Percentiles rank a stretch among this genome's conserved stretches.
Evolutionary conservation across 2,888 invertebrate species (phyloP).

Genomic region (Kryphioiulus occultus): DNA sequence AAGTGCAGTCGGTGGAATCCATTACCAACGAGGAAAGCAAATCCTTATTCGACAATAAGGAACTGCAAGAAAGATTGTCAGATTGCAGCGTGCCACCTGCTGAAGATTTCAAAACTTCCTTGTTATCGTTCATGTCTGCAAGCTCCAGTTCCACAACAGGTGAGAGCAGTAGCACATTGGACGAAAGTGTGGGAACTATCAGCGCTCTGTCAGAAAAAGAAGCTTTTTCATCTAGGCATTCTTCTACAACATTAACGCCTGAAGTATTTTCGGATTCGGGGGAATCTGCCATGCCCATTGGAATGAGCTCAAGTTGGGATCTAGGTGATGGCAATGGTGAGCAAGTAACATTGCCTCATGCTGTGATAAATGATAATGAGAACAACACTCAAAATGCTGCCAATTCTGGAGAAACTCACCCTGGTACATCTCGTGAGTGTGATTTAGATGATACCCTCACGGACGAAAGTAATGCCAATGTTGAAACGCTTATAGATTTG

Average conservation of each 20-base stretch:
- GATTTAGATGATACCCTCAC: slow-evolving; percentile 28
- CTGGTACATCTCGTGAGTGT: not conserved
- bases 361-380: not conserved
- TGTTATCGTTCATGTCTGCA: slow-evolving; percentile 42
- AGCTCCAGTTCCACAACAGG: slow-evolving; percentile 42
- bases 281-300: slow-evolving; percentile 46
- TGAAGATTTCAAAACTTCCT: not conserved
- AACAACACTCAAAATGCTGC: not conserved
- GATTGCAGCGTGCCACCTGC: not conserved
- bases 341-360: not conserved
- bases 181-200: slow-evolving; percentile 44
- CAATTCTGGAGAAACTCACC: not conserved
- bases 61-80: not conserved
- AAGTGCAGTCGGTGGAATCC: not conserved
- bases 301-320: slow-evolving; percentile 49
- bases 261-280: slow-evolving; percentile 49
- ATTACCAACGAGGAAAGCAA: not conserved
- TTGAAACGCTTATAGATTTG: not conserved
- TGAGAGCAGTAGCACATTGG: slow-evolving; percentile 49
- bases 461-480: not conserved
- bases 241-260: slow-evolving; percentile 47
- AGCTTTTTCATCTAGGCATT: not conserved
- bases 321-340: not conserved
- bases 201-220: slow-evolving; percentile 45
- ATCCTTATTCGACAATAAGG: not conserved